Base-by-base conservation (phyloP, 2,888 invertebrate genomes). In the Netelia melanura region DNA sequence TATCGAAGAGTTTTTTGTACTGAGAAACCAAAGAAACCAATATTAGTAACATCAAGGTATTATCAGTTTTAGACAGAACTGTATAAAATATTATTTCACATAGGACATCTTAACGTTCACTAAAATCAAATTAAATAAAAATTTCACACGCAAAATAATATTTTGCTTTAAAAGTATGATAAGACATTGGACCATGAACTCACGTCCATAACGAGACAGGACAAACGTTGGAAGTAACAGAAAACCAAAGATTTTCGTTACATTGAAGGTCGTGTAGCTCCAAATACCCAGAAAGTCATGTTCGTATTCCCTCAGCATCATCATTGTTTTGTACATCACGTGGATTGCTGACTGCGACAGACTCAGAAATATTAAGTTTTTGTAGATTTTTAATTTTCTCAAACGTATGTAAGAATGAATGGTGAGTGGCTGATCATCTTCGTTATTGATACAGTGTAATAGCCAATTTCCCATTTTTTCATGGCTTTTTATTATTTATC, bases 301-400 rank as follows among this genome's bases (percentile, higher is more conserved):
- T n/a, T 83, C 85, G 83, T 85, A 85, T 14, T 80, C 82, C 2
- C 80, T 61, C 48, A 83, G 30, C 76, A 83, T 83, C 85, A 85
- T 85, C 56, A 83, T 62, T 17, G 23, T 54, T 56, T 85, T 85
- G 68, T 85, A 83, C 80, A 80, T 85, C 0, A 76, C 48, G 58
- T 56, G 62, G 44, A 80, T 58, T 3, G 38, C 21, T 3, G 52
- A 82, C 25, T 80, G 85, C 38, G 82, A 83, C 14, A 83, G 25
- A 44, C 82, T 52, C 44, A 80, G 14, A 3, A 80, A 30, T 72
- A 80, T 68, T 17, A 85, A 72, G 79, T 85, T 85, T 25, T 83
- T 85, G 72, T 85, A 83, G 48, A 85, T 80, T 38, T 80, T 80
- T 43, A 61, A 74, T 62, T 85, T 85, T 48, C 82, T 77, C 80